phyloP scores from a whole-genome alignment of 2,113 vertebrate genomes.

The Orycteropus afer region DNA sequence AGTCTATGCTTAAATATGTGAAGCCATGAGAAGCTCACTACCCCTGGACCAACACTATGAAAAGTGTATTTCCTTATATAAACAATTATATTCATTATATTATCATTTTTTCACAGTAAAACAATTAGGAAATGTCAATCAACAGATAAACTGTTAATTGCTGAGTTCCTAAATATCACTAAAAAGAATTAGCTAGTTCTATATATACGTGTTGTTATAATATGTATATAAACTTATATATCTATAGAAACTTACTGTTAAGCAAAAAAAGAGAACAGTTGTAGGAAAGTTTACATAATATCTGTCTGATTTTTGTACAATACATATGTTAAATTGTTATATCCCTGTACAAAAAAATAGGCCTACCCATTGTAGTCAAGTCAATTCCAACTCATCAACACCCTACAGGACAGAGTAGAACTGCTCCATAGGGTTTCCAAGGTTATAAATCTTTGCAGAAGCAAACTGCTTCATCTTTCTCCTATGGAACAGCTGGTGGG shows the following conservation, averaged over 20 bases:
- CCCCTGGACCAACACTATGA: not conserved
- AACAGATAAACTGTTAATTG: not conserved
- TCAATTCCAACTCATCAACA: not conserved
- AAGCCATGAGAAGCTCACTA: not conserved
- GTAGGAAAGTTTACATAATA: not conserved
- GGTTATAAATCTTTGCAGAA: not conserved
- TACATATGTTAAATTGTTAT: not conserved
- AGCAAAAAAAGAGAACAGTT: not conserved
- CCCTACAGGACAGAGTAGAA: not conserved
- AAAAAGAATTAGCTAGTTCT: not conserved
- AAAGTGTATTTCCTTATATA: not conserved
- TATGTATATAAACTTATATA: too few relatives aligned
- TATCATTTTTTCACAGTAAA: not conserved
- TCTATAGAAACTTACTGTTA: too few relatives aligned
- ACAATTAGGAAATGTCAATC: not conserved
- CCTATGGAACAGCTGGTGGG: not conserved
- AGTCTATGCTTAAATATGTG: not conserved
- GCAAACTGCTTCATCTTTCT: not conserved
- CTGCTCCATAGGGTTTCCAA: not conserved
- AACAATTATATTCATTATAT: not conserved
- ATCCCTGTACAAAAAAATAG: not conserved
- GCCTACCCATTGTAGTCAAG: not conserved
- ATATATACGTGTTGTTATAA: too few relatives aligned
- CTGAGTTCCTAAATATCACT: constrained; percentile 40
- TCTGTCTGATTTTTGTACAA: constrained; percentile 14